Percentiles rank a stretch among this genome's conserved stretches.
phyloP scores from a whole-genome alignment of 2,113 vertebrate species.

The Maccullochella peelii region DNA sequence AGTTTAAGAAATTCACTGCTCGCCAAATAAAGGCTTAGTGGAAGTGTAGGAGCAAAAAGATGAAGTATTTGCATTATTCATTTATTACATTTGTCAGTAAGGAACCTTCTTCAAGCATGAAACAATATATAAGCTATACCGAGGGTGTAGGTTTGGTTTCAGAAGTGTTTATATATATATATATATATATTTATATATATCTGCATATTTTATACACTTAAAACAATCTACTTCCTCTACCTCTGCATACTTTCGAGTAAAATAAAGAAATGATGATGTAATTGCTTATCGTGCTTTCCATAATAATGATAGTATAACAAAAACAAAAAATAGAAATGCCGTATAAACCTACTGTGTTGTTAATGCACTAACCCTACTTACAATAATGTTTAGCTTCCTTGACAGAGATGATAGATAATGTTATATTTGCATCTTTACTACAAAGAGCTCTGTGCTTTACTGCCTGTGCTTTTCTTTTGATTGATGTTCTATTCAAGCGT shows the following conservation, averaged over 20 bases:
- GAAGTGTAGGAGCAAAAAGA: background rate
- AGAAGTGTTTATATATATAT: background rate
- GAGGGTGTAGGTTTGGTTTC: background rate
- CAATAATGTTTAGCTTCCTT: background rate
- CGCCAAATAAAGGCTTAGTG: background rate
- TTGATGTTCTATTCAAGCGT: background rate
- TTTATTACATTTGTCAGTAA: background rate
- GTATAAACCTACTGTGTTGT: background rate
- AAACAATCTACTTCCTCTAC: background rate
- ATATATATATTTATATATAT: too few relatives aligned
- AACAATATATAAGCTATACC: background rate
- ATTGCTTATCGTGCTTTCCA: too few relatives aligned
- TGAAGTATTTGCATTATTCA: background rate
- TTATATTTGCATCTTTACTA: background rate
- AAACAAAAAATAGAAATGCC: background rate
- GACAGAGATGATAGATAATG: background rate
- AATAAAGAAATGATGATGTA: background rate
- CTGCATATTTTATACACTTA: background rate
- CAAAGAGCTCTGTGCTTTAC: background rate
- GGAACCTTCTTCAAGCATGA: conserved; percentile 6
- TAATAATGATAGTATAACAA: background rate
- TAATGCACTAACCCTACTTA: background rate
- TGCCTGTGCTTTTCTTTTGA: background rate
- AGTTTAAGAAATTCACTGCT: background rate
- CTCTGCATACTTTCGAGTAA: too few relatives aligned